Evolutionary conservation across 2,113 vertebrate genomes (phyloP), one percentile per base, ranked within the genome.

Genomic region (Balaeniceps rex): DNA sequence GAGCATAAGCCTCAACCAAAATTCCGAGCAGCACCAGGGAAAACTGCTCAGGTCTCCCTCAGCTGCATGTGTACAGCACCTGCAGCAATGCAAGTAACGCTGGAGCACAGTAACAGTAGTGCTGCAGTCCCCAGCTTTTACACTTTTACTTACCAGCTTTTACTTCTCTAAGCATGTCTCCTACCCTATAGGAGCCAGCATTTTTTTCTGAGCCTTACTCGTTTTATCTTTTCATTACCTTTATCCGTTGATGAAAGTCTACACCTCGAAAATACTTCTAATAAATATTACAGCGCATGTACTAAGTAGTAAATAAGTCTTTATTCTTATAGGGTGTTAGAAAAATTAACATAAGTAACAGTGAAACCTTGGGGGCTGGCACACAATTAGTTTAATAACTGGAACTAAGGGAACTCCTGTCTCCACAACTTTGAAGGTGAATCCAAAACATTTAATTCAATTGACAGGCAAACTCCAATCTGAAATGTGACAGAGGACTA

Each of bases 31-130:
- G 29, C 24, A 34, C 18, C 38, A 42, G 9, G 17, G 19, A 88
- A 86, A 83, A 83, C 12, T 46, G 54, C 9, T 83, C 60, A 51
- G 17, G 21, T 70, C 21, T 47, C 19, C 46, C 54, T 40, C 2
- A 5, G 58, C 3, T 61, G 15, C 14, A 46, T 0, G 0, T 10
- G 31, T 11, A 52, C 9, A 69, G n/a, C 66, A 46, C 46, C 11
- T 29, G 8, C 51, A 93, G 81, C 29, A 92, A 60, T 4, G 12
- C 38, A 76, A 69, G 49, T 6, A 60, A n/a, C 5, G 24, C 89
- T 78, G 51, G 60, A 84, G 51, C 55, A 66, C 28, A 19, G 8
- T 0, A 2, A 54, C 22, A 61, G 38, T 9, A 57, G 75, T 0
- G 8, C 28, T 47, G 19, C 31, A 31, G 26, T 40, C 16, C 14